Conservation (phyloP, 2,113 vertebrate species). For the Turdus rufiventris region DNA sequence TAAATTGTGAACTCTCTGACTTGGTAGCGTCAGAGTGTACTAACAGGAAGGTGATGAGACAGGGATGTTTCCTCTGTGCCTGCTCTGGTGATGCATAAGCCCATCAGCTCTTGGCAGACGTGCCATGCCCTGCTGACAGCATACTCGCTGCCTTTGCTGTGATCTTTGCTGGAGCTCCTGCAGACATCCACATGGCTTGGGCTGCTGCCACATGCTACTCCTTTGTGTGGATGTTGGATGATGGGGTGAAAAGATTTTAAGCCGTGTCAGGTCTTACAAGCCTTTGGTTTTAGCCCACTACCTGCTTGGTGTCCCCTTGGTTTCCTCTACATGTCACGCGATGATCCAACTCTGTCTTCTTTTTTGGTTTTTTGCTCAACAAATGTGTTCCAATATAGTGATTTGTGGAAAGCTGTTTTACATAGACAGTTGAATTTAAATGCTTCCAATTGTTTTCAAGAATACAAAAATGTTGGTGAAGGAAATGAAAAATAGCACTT, state of each 20-base stretch:
- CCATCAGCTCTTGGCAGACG: neutral
- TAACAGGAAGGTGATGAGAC: neutral
- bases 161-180: neutral
- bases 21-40: neutral
- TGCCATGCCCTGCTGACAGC: rapidly evolving
- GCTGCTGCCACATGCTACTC: neutral
- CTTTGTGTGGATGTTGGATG: neutral
- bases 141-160: neutral
- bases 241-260: neutral
- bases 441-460: neutral
- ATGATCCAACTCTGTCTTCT: neutral
- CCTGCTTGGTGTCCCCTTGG: neutral
- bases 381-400: neutral
- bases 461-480: neutral
- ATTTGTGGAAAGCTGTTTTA: neutral
- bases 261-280: neutral
- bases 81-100: neutral
- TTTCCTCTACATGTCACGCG: rapidly evolving
- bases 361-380: neutral
- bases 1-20: neutral
- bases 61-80: neutral
- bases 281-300: neutral
- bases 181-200: neutral
- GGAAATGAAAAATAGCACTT: neutral
- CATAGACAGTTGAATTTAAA: neutral